Evolutionary conservation across 2,113 vertebrate species (phyloP).

Genomic region (Dasyornis broadbenti): DNA sequence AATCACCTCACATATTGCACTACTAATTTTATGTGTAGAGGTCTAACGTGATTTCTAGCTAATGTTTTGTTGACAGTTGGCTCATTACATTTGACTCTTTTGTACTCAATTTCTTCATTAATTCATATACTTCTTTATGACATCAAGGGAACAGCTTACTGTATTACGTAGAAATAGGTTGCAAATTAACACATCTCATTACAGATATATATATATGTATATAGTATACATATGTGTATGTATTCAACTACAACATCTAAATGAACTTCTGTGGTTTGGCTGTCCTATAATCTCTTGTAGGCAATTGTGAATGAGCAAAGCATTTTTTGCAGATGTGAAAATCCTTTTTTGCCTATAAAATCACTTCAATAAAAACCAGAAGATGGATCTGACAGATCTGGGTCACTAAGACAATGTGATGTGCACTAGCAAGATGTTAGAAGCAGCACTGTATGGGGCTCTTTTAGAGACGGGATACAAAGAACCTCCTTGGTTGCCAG

Average conservation of each 20-base stretch:
- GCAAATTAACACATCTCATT: background rate
- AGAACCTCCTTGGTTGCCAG: background rate
- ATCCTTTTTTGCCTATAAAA: background rate
- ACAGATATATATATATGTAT: background rate
- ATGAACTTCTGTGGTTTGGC: background rate
- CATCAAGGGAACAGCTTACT: background rate
- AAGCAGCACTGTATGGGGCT: background rate
- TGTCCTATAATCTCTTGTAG: background rate
- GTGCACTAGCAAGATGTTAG: background rate
- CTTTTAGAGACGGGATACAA: background rate
- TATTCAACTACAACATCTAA: background rate
- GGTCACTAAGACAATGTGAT: slow-evolving; percentile 24
- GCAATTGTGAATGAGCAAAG: background rate
- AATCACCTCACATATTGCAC: background rate
- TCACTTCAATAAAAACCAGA: background rate
- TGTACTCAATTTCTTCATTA: background rate
- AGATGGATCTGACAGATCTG: slow-evolving; percentile 22
- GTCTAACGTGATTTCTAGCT: background rate
- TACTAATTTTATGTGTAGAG: background rate
- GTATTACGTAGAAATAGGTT: background rate
- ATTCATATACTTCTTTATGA: background rate
- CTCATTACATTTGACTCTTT: background rate
- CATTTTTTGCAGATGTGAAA: background rate
- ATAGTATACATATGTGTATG: background rate
- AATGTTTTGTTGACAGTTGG: background rate